phyloP scores from a whole-genome alignment of 2,113 vertebrate genomes.

The Eulemur rufifrons region DNA sequence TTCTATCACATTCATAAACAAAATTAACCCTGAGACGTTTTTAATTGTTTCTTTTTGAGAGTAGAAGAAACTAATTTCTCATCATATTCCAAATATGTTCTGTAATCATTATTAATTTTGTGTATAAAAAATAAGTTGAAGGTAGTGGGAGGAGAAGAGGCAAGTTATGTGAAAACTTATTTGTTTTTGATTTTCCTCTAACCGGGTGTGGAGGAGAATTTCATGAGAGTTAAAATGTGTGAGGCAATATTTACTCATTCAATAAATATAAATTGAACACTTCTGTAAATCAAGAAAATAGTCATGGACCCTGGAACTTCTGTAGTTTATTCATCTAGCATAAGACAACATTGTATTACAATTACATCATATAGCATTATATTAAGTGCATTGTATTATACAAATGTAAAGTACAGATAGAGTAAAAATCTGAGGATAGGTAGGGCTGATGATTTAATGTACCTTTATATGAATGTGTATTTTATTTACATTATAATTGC shows the following conservation, averaged over 20 bases:
- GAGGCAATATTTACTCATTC: background rate
- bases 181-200: slow-evolving; percentile 6
- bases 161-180: background rate
- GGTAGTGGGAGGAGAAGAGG: background rate
- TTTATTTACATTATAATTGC: slow-evolving; percentile 5
- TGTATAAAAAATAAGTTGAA: background rate
- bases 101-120: slow-evolving; percentile 6
- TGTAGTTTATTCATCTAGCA: background rate
- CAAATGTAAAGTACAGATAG: background rate
- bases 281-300: background rate
- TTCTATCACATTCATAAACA: background rate
- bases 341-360: background rate
- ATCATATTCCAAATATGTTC: background rate
- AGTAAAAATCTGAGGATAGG: background rate
- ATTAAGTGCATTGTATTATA: background rate
- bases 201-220: background rate
- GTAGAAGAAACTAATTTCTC: background rate
- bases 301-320: background rate
- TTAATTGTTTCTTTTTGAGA: background rate
- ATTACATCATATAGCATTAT: background rate
- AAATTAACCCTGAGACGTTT: background rate
- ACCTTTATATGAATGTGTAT: background rate
- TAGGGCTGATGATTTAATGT: background rate
- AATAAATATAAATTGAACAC: background rate
- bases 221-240: background rate